These are phyloP conservation scores for Sternotherus odoratus DNA, from an alignment of 2,797 vertebrate genomes.

Conservation along the genomic window DNA sequence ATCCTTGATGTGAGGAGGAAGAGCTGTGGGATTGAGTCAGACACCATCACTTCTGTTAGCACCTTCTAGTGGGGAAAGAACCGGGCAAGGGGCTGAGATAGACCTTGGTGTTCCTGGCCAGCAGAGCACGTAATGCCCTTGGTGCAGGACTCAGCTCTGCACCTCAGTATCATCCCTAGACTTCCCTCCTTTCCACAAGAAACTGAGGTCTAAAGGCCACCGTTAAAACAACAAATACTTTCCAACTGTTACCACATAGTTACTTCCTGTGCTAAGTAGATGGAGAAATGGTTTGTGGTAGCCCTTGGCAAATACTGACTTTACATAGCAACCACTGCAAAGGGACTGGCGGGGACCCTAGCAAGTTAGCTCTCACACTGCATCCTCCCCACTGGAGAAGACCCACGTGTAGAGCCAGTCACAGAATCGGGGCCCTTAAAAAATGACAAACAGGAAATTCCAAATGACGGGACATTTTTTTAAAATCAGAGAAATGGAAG, in stretches of 20 bases:
- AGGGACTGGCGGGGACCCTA: accelerated
- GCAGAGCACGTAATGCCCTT: accelerated
- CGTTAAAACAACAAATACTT: neutral
- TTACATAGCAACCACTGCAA: neutral
- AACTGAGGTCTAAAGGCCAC: neutral
- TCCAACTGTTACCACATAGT: neutral
- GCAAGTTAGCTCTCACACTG: neutral
- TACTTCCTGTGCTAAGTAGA: neutral
- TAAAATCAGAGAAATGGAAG: neutral
- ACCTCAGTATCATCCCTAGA: neutral
- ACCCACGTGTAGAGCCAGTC: neutral
- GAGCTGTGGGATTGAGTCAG: slow-evolving; percentile 80
- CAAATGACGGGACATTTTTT: accelerated
- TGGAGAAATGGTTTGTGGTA: neutral
- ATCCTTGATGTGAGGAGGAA: slow-evolving; percentile 73
- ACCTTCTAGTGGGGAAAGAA: slow-evolving; percentile 74
- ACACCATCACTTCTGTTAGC: slow-evolving; percentile 81
- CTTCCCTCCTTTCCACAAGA: neutral
- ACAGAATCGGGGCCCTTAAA: accelerated
- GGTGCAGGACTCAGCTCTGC: neutral
- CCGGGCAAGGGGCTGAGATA: neutral
- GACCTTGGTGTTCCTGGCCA: neutral
- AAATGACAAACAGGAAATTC: neutral
- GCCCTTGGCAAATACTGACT: neutral
- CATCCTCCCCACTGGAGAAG: neutral